A percentile compares a stretch with the other conserved stretches of the same genome.
phyloP scores from a whole-genome alignment of 2,888 invertebrate genomes.

The Silvanus unidentatus region DNA sequence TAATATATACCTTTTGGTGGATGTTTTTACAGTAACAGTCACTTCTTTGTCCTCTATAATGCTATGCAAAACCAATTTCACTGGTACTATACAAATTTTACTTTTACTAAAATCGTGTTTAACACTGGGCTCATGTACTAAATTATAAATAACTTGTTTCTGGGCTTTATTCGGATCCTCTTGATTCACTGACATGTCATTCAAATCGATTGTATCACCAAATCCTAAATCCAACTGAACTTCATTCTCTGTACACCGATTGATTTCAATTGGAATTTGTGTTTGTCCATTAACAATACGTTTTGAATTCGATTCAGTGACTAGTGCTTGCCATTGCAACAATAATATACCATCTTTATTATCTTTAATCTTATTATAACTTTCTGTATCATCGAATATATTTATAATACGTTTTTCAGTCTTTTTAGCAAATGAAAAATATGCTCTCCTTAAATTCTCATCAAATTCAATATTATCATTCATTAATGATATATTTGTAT shows the following conservation, averaged over 20 bases:
- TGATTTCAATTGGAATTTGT: constrained; percentile 57
- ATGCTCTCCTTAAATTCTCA: constrained; percentile 39
- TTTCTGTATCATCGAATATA: constrained; percentile 24
- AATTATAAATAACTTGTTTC: constrained; percentile 52
- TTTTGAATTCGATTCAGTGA: constrained; percentile 50
- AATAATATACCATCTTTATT: constrained; percentile 38
- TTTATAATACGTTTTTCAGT: constrained; percentile 33
- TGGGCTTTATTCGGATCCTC: constrained; percentile 21
- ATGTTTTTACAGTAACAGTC: constrained; percentile 45
- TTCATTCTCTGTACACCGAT: constrained; percentile 46
- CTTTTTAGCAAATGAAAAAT: constrained; percentile 47
- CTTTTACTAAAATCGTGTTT: constrained; percentile 58
- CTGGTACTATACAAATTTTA: constrained; percentile 62
- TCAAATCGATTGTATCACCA: constrained; percentile 22
- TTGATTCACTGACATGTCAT: constrained; percentile 18
- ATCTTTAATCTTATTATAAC: constrained; percentile 17
- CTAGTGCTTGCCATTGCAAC: constrained; percentile 41
- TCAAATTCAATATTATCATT: constrained; percentile 29
- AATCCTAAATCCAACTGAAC: constrained; percentile 22
- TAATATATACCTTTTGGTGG: background rate
- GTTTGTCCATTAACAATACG: constrained; percentile 63
- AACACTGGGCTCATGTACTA: constrained; percentile 54
- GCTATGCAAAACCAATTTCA: constrained; percentile 62
- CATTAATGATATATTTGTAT: constrained; percentile 41
- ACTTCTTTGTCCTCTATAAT: constrained; percentile 53